Conservation (phyloP, 2,797 vertebrate species). For the Pangasius djambal region DNA sequence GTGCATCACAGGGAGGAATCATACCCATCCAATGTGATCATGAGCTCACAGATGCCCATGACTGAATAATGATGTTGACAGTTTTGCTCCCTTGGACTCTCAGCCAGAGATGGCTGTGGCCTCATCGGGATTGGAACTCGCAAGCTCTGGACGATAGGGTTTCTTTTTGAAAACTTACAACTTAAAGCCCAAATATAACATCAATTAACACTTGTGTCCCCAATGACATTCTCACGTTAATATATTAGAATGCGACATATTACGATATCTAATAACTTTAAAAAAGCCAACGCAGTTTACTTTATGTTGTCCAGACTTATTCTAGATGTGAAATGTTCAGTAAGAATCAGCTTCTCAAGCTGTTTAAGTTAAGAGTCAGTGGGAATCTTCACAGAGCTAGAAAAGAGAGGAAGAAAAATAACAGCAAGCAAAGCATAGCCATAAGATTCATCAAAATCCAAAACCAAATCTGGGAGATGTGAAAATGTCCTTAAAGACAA, state of each 20-base stretch:
- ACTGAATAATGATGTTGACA: neutral
- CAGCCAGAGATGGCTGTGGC: neutral
- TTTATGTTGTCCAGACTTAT: neutral
- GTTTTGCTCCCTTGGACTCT: neutral
- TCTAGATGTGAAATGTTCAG: neutral
- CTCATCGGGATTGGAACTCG: neutral
- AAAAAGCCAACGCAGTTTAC: neutral
- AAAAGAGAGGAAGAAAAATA: neutral
- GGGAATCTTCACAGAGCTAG: neutral
- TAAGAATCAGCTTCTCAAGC: neutral
- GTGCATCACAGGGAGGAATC: neutral
- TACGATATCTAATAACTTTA: neutral
- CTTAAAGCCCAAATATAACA: neutral
- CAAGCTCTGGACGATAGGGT: neutral
- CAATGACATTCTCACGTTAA: neutral
- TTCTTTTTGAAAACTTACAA: neutral
- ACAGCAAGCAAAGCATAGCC: neutral
- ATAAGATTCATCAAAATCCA: neutral
- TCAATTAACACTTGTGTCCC: neutral
- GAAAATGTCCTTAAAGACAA: neutral
- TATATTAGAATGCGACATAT: neutral
- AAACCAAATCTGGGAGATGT: neutral
- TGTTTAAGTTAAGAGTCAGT: neutral
- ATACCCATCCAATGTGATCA: neutral
- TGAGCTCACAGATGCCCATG: neutral